Base-by-base conservation (phyloP, 2,888 invertebrate species). In the Sphinx pinastri region DNA sequence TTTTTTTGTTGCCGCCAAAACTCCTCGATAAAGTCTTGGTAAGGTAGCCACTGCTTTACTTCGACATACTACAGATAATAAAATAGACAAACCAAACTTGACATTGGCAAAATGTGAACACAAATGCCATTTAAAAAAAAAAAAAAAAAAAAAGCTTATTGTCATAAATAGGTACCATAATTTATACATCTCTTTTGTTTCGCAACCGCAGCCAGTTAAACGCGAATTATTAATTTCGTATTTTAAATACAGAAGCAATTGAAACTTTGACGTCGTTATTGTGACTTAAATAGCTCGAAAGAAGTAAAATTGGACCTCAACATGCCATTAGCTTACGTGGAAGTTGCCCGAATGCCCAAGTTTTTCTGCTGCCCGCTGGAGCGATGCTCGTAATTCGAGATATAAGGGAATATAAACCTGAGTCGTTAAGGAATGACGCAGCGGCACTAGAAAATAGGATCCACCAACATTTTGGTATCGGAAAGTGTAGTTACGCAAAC, bases 231-330 rank as follows among this genome's bases (percentile, higher is more conserved):
- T n/a, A n/a, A n/a, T n/a, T n/a, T n/a, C n/a, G n/a, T n/a, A n/a
- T n/a, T n/a, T n/a, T n/a, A n/a, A n/a, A 11, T 1, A 55, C 1
- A 19, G 11, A 19, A 12, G 55, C 55, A 55, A 49, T 13, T 1
- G 13, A 16, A 19, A 63, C 19, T 19, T 10, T 12, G 12, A 55
- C 55, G 19, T 60, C 60, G 45, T 47, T 45, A 12, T 59, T 69
- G 52, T 52, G 16, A 25, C 11, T 57, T 57, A 47, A 38, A 47
- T 68, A 57, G 19, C 57, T 68, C 55, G 13, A 5, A 69, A 52
- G 60, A 60, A 74, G 78, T 72, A 76, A 74, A 71, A 78, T 78
- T 76, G 73, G 71, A 73, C 70, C 69, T 69, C 73, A 63, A 70
- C 69, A 69, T 71, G 70, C 74, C 71, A 77, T 78, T 77, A 78